Evolutionary conservation across 1,140 invertebrate genomes (phyloP).

Genomic region (Drosophila nikananu): DNA sequence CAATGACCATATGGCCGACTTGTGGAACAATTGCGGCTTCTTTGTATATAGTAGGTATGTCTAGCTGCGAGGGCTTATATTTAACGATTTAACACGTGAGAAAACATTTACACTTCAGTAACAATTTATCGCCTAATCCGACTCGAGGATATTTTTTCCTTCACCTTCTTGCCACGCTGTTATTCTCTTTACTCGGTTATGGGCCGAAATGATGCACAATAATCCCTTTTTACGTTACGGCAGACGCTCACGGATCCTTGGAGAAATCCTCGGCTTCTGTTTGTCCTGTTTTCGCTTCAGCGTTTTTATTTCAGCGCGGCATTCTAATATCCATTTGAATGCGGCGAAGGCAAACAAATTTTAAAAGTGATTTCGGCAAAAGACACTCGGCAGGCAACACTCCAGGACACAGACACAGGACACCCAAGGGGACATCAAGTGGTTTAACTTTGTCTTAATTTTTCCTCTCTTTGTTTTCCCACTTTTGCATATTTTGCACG

Average conservation of each 20-base stretch:
- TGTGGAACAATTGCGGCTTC: conserved; percentile 20
- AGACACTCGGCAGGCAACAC: conserved; percentile 53
- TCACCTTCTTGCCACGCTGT: conserved; percentile 16
- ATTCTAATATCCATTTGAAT: conserved; percentile 58
- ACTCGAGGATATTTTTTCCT: conserved; percentile 51
- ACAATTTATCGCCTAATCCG: conserved; percentile 73
- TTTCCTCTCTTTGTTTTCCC: conserved; percentile 32
- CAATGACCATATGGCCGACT: conserved; percentile 34
- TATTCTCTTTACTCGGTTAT: conserved; percentile 11
- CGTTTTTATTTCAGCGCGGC: conserved; percentile 28
- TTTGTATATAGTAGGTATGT: background rate
- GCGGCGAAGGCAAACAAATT: conserved; percentile 65
- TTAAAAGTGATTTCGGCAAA: conserved; percentile 67
- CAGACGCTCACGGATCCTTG: conserved; percentile 45
- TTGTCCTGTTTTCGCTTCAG: conserved; percentile 26
- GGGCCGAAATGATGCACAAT: conserved; percentile 61
- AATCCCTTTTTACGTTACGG: conserved; percentile 73
- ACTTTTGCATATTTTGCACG: conserved; percentile 32
- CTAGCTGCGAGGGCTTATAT: conserved; percentile 18
- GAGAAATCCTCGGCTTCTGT: conserved; percentile 40
- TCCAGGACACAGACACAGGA: conserved; percentile 38
- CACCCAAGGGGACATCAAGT: conserved; percentile 53
- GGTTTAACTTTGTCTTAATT: conserved; percentile 59
- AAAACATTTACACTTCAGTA: conserved; percentile 71
- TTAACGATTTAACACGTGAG: conserved; percentile 63